phyloP scores from a whole-genome alignment of 2,113 vertebrate species.

The Oreotragus oreotragus region DNA sequence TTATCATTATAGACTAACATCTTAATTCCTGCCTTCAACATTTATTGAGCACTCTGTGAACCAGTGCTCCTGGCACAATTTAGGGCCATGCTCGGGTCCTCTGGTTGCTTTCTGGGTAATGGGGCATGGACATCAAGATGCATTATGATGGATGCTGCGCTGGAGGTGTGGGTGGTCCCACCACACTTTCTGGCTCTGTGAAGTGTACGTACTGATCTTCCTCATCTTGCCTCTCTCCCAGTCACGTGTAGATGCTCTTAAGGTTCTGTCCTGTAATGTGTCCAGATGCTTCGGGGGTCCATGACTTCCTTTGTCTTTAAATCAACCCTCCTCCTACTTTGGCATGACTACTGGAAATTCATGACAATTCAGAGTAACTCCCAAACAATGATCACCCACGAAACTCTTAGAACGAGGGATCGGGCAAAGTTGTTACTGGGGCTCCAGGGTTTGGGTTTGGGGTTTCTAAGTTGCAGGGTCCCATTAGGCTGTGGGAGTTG shows the following conservation, averaged over 20 bases:
- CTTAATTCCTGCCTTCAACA: not conserved
- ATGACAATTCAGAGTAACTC: not conserved
- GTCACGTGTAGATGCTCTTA: not conserved
- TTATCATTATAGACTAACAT: not conserved
- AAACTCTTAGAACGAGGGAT: not conserved
- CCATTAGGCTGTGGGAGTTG: not conserved
- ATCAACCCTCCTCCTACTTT: not conserved
- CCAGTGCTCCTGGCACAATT: not conserved
- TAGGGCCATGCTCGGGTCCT: rapidly evolving
- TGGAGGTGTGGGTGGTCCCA: rapidly evolving
- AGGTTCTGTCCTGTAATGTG: not conserved
- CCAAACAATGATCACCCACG: rapidly evolving
- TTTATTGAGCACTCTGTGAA: rapidly evolving
- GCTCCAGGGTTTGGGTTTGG: not conserved
- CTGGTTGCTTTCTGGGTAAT: not conserved
- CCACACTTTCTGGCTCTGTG: not conserved
- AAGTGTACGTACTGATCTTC: rapidly evolving
- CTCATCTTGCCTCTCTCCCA: not conserved
- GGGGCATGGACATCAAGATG: rapidly evolving
- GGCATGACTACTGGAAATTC: not conserved
- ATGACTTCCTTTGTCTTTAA: not conserved
- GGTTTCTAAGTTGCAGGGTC: not conserved
- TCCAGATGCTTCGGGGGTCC: not conserved
- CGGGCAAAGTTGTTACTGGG: rapidly evolving
- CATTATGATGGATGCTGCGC: rapidly evolving